phyloP scores from a whole-genome alignment of 2,113 vertebrate genomes.

The Oncorhynchus tshawytscha region DNA sequence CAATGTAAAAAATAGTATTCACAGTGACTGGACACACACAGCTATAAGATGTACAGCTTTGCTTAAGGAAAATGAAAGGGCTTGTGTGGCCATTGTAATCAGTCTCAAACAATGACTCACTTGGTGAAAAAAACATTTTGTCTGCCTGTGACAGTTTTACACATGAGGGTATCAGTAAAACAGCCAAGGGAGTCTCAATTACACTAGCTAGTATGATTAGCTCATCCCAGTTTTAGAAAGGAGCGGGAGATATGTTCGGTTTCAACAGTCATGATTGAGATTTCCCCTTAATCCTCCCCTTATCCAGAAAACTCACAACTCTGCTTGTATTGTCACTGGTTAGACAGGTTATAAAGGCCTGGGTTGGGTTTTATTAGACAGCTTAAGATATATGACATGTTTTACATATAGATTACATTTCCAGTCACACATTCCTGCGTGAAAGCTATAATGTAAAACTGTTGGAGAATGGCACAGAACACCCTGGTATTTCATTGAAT shows the following conservation, averaged over 20 bases:
- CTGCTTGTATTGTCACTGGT: not conserved
- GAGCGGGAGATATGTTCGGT: too few species aligned
- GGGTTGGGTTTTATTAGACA: not conserved
- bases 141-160: slow-evolving; percentile 58
- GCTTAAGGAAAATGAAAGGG: slow-evolving; percentile 30
- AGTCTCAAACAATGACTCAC: slow-evolving; percentile 48
- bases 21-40: slow-evolving; percentile 19
- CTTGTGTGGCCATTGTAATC: slow-evolving; percentile 33
- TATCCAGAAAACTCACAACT: not conserved
- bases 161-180: slow-evolving; percentile 47
- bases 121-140: slow-evolving; percentile 54
- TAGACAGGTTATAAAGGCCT: slow-evolving; percentile 21
- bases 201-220: slow-evolving; percentile 47
- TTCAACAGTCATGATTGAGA: slow-evolving; percentile 36
- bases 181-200: slow-evolving; percentile 49
- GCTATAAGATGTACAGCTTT: slow-evolving; percentile 23
- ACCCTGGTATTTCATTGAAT: not conserved
- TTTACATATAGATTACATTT: slow-evolving; percentile 6
- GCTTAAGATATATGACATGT: not conserved
- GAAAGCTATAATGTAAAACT: not conserved
- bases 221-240: slow-evolving; percentile 17
- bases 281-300: slow-evolving; percentile 2
- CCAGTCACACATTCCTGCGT: not conserved
- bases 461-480: not conserved
- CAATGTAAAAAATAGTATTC: slow-evolving; percentile 27